A percentile compares a stretch with the other conserved stretches of the same genome.
Conservation (phyloP, 64 coral and sea anemone genomes). For the Catalaphyllia jardinei region DNA sequence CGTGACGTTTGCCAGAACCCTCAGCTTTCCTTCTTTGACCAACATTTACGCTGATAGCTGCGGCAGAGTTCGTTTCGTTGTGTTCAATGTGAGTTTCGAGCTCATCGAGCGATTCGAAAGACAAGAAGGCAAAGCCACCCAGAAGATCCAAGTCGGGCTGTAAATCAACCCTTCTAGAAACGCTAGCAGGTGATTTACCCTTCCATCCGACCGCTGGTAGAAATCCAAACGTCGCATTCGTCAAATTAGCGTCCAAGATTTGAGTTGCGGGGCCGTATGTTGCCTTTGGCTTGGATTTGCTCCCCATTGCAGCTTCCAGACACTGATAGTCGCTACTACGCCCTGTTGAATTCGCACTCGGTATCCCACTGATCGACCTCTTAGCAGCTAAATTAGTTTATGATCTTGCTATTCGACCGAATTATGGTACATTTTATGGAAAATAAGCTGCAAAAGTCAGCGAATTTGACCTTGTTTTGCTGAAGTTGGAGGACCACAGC, state of each 20-base stretch:
- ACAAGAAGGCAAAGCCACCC: constrained; percentile 87
- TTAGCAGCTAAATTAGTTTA: background rate
- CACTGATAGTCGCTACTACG: background rate
- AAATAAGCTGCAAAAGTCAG: constrained; percentile 41
- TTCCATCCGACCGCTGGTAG: background rate
- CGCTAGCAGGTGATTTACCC: constrained; percentile 27
- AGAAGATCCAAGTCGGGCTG: constrained; percentile 82
- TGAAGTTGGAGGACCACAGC: background rate
- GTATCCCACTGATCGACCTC: background rate
- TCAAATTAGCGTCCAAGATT: constrained; percentile 33
- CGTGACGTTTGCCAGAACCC: background rate
- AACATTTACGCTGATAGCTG: constrained; percentile 62
- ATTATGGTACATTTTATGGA: background rate
- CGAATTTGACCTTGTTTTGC: constrained; percentile 15
- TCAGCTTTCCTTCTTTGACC: constrained; percentile 66
- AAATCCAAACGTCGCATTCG: constrained; percentile 21
- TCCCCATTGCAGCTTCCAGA: background rate
- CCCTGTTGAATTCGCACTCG: background rate
- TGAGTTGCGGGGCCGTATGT: background rate
- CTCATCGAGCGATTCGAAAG: constrained; percentile 68
- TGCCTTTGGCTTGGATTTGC: constrained; percentile 19
- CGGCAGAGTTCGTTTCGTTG: constrained; percentile 68
- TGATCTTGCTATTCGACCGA: background rate
- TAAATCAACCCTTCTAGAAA: constrained; percentile 1
- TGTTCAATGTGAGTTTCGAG: constrained; percentile 78